Evolutionary conservation across 2,888 invertebrate species (phyloP).

Genomic region (Stenodema calcarata): DNA sequence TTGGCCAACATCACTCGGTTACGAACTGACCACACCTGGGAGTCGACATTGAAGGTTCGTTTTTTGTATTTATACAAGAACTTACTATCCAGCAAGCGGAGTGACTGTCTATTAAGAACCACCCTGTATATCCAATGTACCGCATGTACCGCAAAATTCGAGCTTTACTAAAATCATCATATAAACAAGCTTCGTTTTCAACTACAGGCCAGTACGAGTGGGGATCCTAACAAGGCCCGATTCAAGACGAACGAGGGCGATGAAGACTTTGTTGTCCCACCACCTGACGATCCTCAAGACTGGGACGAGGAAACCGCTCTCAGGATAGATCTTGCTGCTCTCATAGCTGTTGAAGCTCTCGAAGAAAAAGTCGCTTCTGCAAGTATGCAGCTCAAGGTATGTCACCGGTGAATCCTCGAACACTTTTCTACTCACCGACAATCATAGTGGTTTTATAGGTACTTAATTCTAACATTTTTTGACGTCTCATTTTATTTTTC

Average conservation of each 20-base stretch:
- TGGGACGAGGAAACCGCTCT: constrained; percentile 75
- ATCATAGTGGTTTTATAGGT: too few species aligned
- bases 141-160: too few species aligned
- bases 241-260: constrained; percentile 70
- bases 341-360: constrained; percentile 83
- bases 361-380: constrained; percentile 89
- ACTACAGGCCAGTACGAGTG: constrained; percentile 39
- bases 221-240: constrained; percentile 38
- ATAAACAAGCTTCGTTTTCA: neutral
- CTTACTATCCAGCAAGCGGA: too few species aligned
- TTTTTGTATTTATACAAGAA: too few species aligned
- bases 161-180: too few species aligned
- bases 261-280: constrained; percentile 62
- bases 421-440: too few species aligned
- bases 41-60: constrained; percentile 55
- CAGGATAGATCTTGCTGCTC: constrained; percentile 79
- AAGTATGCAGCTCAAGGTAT: constrained; percentile 83
- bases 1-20: constrained; percentile 65
- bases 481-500: constrained; percentile 15
- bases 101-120: too few species aligned
- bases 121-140: too few species aligned
- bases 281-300: constrained; percentile 64
- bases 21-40: constrained; percentile 55
- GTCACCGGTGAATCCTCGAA: neutral
- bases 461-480: too few species aligned